Evolutionary conservation across 2,888 invertebrate genomes (phyloP).

Genomic region (Lasioglossum morio): DNA sequence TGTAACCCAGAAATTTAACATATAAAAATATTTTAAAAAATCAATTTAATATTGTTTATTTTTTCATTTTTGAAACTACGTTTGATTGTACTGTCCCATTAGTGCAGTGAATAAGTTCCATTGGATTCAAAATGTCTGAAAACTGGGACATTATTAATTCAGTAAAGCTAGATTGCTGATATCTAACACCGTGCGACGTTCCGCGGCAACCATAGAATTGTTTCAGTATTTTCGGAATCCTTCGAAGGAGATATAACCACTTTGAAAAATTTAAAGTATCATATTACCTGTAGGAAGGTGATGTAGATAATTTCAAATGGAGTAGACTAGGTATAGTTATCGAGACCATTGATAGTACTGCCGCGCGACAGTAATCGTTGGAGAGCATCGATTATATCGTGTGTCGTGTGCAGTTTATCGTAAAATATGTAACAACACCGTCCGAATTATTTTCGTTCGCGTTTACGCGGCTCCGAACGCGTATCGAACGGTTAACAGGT

Average conservation of each 20-base stretch:
- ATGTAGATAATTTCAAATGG: neutral
- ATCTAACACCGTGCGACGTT: too few relatives aligned
- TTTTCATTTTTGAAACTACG: too few relatives aligned
- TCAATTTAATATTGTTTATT: too few relatives aligned
- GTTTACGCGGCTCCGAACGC: neutral
- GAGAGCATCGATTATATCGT: neutral
- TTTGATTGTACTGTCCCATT: too few relatives aligned
- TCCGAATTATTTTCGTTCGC: neutral
- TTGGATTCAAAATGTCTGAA: neutral
- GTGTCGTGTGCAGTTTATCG: neutral
- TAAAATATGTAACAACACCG: neutral
- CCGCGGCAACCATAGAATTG: neutral
- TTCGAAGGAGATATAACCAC: neutral
- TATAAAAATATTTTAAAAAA: neutral
- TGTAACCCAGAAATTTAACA: neutral
- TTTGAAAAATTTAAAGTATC: neutral
- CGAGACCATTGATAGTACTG: neutral
- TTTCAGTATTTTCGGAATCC: neutral
- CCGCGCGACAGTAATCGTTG: neutral
- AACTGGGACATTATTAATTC: neutral
- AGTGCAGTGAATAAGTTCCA: too few relatives aligned
- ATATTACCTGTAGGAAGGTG: neutral
- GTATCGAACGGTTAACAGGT: neutral
- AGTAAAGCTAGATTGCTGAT: neutral
- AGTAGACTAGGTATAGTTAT: neutral